Percentiles rank a stretch among this genome's conserved stretches.
Conservation (phyloP, 2,797 vertebrate species). For the Knipowitschia caucasica region DNA sequence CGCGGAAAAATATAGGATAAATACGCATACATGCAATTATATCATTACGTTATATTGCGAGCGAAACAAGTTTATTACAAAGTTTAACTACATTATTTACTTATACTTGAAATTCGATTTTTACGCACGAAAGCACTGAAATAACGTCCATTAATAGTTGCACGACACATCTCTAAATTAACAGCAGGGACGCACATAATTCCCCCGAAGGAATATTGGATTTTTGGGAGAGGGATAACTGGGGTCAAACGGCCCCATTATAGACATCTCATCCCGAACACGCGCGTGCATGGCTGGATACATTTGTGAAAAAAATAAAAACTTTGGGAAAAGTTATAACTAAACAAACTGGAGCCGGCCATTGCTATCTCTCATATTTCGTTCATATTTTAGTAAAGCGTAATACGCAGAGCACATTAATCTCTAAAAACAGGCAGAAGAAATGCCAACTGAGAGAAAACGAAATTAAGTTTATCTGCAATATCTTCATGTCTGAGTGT, state of each 20-base stretch:
- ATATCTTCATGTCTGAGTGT: too few species aligned
- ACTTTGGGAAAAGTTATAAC: neutral
- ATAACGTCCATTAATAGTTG: neutral
- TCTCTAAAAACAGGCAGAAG: too few species aligned
- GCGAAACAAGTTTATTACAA: too few species aligned
- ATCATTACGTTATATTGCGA: too few species aligned
- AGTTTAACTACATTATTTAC: neutral
- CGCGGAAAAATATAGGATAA: neutral
- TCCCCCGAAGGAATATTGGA: conserved; percentile 19
- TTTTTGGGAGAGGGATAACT: conserved; percentile 14
- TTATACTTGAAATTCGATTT: neutral
- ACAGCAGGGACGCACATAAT: neutral
- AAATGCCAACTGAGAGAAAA: too few species aligned
- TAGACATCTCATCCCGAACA: neutral
- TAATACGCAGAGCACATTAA: too few species aligned
- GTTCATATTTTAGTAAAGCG: too few species aligned
- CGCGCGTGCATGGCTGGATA: neutral
- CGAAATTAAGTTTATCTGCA: too few species aligned
- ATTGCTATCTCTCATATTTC: too few species aligned
- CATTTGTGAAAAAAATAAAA: neutral
- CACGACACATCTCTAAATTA: neutral
- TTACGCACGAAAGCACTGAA: neutral
- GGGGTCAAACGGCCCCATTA: conserved; percentile 21
- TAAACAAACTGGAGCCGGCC: too few species aligned
- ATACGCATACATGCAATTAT: too few species aligned